Evolutionary conservation across 2,113 vertebrate genomes (phyloP), one percentile per base, ranked within the genome.

Genomic region (Megalops atlanticus): DNA sequence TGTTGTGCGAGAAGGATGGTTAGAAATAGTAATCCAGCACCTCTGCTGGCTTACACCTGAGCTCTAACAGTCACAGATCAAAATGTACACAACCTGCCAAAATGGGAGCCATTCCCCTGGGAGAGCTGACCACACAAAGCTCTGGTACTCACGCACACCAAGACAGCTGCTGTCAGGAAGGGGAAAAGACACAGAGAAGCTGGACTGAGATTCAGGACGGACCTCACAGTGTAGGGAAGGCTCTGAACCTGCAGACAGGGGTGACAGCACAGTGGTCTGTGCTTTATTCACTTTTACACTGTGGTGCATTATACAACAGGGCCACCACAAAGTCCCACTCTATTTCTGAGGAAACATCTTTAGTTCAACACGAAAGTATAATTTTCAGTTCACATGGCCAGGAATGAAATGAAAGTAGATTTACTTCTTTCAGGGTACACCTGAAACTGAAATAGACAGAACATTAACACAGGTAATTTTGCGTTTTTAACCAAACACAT

Each of bases 101-200:
- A 27, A 8, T 64, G 31, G n/a, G 24, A 11, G 7, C 10, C n/a
- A n/a, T 31, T 64, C 58, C n/a, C 58, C n/a, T 64, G 24, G 0
- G 58, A 31, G n/a, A 64, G n/a, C 24, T 27, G 74, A 45, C 40
- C 21, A 16, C 15, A 41, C 38, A 18, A 31, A 31, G 24, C 40
- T 41, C 41, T 47, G 40, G 15, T 77, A 89, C 95, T 27, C 92
- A 97, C 96, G 95, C 73, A 95, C 94, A 36, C 91, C 89, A 24
- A 97, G 92, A 73, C 88, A 91, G 78, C 92, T 88, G 0, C 82
- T 64, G 41, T 83, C 18, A 0, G 93, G 94, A 31, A 87, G 91
- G 49, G 84, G 86, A 86, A 96, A 96, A 40, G 94, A 93, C 77
- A 96, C 91, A 38, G 90, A 95, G 81, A 97, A 91, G 85, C 94